Evolutionary conservation across 1,140 invertebrate species (phyloP).

Genomic region (Brachionus manjavacas): DNA sequence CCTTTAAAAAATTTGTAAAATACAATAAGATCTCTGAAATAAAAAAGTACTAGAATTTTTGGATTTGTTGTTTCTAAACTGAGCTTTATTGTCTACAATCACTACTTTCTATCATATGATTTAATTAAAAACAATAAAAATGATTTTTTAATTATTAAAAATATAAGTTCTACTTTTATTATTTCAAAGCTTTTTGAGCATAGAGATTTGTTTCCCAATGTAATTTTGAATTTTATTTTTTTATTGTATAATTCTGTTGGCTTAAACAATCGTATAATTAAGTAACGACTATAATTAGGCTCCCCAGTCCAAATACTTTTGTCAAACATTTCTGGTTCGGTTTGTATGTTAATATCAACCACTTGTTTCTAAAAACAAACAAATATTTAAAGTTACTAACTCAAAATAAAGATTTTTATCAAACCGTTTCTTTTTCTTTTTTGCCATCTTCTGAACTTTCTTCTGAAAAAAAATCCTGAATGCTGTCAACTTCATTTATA

Average conservation of each 20-base stretch:
- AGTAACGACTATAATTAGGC: not conserved
- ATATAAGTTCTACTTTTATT: not conserved
- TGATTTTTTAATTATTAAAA: not conserved
- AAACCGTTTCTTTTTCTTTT: not conserved
- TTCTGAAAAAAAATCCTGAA: slow-evolving; percentile 32
- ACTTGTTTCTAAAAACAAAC: not conserved
- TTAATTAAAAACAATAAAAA: not conserved
- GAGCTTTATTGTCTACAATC: not conserved
- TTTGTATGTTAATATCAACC: not conserved
- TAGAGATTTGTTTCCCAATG: not conserved
- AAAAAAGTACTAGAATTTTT: not conserved
- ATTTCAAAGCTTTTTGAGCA: slow-evolving; percentile 1
- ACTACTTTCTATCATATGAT: not conserved
- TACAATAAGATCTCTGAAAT: not conserved
- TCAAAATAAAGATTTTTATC: not conserved
- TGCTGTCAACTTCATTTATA: slow-evolving; percentile 29
- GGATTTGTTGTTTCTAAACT: not conserved
- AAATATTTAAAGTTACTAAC: not conserved
- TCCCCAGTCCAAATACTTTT: slow-evolving; percentile 39
- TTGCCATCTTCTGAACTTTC: not conserved
- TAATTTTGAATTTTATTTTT: slow-evolving; percentile 1
- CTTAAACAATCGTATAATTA: not conserved
- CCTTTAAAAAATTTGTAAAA: not conserved
- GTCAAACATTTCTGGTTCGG: not conserved
- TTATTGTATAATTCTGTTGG: not conserved